Percentiles rank a stretch among this genome's conserved stretches.
Conservation (phyloP, 2,113 vertebrate species). For the Anser brachyrhynchus region DNA sequence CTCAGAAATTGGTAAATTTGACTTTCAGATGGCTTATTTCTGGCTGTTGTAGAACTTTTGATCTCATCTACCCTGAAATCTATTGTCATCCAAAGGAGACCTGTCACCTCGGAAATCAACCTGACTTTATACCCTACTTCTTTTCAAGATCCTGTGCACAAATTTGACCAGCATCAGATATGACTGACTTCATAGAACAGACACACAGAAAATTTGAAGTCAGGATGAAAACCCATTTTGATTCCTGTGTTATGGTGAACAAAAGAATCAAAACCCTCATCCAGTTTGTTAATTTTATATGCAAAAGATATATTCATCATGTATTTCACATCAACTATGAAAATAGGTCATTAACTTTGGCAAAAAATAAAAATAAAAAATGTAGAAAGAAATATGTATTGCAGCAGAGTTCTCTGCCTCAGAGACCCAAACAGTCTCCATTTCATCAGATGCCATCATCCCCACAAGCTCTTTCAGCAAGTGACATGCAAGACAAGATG, state of each 20-base stretch:
- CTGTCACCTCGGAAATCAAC: background rate
- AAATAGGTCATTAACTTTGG: background rate
- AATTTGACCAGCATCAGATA: background rate
- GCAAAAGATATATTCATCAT: background rate
- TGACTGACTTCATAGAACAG: background rate
- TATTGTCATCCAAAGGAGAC: background rate
- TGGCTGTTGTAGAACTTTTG: background rate
- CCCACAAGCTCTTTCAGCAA: background rate
- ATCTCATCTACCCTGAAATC: background rate
- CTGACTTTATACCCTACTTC: background rate
- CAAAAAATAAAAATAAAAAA: too few species aligned
- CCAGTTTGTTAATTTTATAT: fast-evolving
- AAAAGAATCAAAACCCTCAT: background rate
- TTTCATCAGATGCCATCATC: background rate
- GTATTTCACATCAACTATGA: background rate
- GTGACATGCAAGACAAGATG: background rate
- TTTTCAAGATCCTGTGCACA: background rate
- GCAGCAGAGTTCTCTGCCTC: background rate
- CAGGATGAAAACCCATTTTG: background rate
- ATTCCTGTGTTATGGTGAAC: background rate
- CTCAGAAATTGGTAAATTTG: background rate
- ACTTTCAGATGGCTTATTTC: background rate
- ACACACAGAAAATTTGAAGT: background rate
- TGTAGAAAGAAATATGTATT: background rate
- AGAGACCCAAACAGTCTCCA: background rate